Base-by-base conservation (phyloP, 2,797 vertebrate genomes). In the Vultur gryphus region DNA sequence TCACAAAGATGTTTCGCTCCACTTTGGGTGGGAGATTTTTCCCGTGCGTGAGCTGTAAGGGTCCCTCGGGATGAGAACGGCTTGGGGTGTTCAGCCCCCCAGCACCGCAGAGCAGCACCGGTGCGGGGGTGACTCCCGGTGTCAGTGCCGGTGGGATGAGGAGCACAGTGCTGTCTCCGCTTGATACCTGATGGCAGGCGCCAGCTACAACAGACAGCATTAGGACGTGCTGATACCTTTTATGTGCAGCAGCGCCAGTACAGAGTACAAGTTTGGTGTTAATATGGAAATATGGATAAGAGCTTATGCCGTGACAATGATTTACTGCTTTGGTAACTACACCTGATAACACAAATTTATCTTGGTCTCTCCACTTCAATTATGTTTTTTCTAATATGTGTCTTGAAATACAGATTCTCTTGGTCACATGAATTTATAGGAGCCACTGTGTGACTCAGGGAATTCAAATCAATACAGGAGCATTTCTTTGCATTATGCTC, bases 281-380 rank as follows among this genome's bases (percentile, higher is more conserved):
- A 96, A 97, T 96, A 97, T 96, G 96, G 93, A 97, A 97, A 97
- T 97, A 96, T 85, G 94, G 94, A 95, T 93, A 95, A 96, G 82
- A 91, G 96, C 92, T 94, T 93, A 44, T 43, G 78, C 93, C 84
- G 92, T 93, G 96, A 96, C 93, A 94, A 64, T 97, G 97, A 97
- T 97, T 97, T 97, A 97, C 91, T 97, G 90, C 95, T 95, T 95
- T 97, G 91, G 93, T 97, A 97, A 97, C 95, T 91, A 75, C 80
- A 92, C 80, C 88, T 96, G 97, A 97, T 96, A 97, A 97, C 79
- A 66, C 46, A 95, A 92, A 97, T 97, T 97, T 96, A 97, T 97
- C 97, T 93, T 93, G 75, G 91, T 92, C 87, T 95, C 94, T 92
- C 96, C 82, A 77, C 93, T 96, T 97, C 96, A 97, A 95, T 97